These are phyloP conservation scores for Garrulus glandarius DNA, from an alignment of 2,797 vertebrate genomes.

Conservation along the genomic window DNA sequence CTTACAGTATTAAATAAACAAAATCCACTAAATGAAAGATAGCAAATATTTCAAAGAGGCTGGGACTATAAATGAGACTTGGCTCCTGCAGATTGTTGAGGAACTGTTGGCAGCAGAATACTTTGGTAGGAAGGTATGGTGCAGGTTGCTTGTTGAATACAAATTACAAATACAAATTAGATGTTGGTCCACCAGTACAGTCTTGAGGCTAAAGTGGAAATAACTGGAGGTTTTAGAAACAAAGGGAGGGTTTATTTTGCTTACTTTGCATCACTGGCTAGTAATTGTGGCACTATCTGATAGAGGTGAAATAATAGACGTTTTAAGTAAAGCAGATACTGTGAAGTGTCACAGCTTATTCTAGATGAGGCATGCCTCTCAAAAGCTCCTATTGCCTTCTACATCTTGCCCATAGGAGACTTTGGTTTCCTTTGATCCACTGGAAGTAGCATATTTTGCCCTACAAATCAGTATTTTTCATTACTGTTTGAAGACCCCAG, in stretches of 20 bases:
- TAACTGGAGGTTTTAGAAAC: background rate
- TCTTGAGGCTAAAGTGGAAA: background rate
- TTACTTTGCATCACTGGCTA: background rate
- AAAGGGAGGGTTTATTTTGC: background rate
- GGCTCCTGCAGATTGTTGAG: background rate
- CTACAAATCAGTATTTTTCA: background rate
- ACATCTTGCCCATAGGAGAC: background rate
- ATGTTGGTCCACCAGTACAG: background rate
- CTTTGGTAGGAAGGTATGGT: background rate
- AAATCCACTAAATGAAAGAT: conserved; percentile 7
- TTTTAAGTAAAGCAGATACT: background rate
- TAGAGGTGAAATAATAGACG: background rate
- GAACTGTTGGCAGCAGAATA: background rate
- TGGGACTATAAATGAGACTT: background rate
- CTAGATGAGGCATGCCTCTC: background rate
- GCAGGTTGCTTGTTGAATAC: background rate
- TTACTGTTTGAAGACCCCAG: background rate
- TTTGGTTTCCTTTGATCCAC: background rate
- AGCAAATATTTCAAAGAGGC: background rate
- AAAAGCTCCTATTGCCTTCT: background rate
- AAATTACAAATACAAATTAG: background rate
- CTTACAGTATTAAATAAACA: conserved; percentile 49
- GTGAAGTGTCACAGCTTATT: background rate
- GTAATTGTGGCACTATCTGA: background rate
- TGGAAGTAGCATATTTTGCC: background rate